These are phyloP conservation scores for Drosophila bocki DNA, from an alignment of 1,140 invertebrate genomes.

Conservation along the genomic window DNA sequence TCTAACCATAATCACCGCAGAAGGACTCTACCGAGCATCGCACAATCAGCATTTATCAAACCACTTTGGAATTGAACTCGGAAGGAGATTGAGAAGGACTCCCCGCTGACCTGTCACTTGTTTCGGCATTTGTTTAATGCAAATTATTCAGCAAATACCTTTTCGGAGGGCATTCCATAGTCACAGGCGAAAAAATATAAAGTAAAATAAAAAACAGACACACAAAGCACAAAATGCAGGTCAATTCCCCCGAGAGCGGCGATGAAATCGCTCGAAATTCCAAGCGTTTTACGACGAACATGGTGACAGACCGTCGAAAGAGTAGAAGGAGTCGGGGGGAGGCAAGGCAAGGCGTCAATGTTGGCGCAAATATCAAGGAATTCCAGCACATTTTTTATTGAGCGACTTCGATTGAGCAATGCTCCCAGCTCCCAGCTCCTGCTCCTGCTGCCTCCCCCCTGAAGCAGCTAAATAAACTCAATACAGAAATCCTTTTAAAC, in stretches of 20 bases:
- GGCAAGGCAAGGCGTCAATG: slow-evolving; percentile 31
- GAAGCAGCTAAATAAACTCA: slow-evolving; percentile 69
- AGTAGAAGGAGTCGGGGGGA: no score
- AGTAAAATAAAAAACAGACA: not conserved
- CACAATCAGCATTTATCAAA: slow-evolving; percentile 16
- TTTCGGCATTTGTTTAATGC: slow-evolving; percentile 34
- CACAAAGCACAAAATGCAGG: slow-evolving; percentile 59
- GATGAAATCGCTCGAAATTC: slow-evolving; percentile 63
- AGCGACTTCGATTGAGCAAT: slow-evolving; percentile 70
- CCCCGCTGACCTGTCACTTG: slow-evolving; percentile 12
- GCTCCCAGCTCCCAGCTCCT: not conserved
- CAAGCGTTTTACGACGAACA: slow-evolving; percentile 58
- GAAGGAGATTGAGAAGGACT: not conserved
- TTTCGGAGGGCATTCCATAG: slow-evolving; percentile 9
- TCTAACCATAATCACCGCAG: not conserved
- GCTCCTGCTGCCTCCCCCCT: not conserved
- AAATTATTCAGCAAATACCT: slow-evolving; percentile 55
- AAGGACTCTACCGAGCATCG: not conserved
- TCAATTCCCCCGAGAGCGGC: slow-evolving; percentile 47
- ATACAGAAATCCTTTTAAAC: slow-evolving; percentile 58
- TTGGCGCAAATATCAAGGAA: slow-evolving; percentile 59
- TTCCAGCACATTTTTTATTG: slow-evolving; percentile 77
- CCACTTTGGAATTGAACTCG: slow-evolving; percentile 6
- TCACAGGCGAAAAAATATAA: not conserved
- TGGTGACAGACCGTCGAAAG: slow-evolving; percentile 16